Evolutionary conservation across 2,113 vertebrate genomes (phyloP), one percentile per base, ranked within the genome.

Genomic region (Psilopogon haemacephalus): DNA sequence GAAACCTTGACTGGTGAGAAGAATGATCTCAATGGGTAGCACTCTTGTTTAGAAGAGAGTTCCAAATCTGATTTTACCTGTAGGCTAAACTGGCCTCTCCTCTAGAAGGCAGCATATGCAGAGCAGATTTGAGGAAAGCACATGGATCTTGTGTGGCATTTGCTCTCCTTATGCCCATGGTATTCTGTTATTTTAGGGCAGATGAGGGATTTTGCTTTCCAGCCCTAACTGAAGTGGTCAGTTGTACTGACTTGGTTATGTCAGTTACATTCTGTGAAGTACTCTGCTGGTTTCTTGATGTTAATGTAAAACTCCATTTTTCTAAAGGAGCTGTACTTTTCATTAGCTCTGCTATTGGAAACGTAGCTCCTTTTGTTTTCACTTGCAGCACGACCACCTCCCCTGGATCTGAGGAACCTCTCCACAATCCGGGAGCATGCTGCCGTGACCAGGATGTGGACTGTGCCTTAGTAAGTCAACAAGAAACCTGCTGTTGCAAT

Each of bases 351-450:
- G 58, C 63, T 84, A 56, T 62, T 89, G 86, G 65, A 92, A 86
- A 87, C 60, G 6, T 8, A 20, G 71, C 74, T 78, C 37, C 55
- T 79, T 64, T 81, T 78, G 59, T 91, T 17, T 65, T 84, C 67
- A 7, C 54, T 84, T 91, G 8, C 95, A 99, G 99, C 97, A 84
- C 98, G 98, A 58, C 99, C 99, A 13, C 99, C 99, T 48, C 98
- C 99, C 11, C 97, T 99, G 89, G 99, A 99, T 97, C 95, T 99
- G 93, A 97, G 98, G 82, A 98, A 97, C 69, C 98, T 99, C 83
- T 99, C 99, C 72, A 99, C 98, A 26, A 99, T 99, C 93, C 98
- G 98, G 69, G 99, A 99, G 91, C 98, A 98, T 32, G 89, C 98
- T 30, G 96, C 98, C 10, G 95, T 99, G 87, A 98, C 96, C 95